A percentile compares a stretch with the other conserved stretches of the same genome.
Evolutionary conservation across 2,113 vertebrate genomes (phyloP).

Genomic region (Parus major): DNA sequence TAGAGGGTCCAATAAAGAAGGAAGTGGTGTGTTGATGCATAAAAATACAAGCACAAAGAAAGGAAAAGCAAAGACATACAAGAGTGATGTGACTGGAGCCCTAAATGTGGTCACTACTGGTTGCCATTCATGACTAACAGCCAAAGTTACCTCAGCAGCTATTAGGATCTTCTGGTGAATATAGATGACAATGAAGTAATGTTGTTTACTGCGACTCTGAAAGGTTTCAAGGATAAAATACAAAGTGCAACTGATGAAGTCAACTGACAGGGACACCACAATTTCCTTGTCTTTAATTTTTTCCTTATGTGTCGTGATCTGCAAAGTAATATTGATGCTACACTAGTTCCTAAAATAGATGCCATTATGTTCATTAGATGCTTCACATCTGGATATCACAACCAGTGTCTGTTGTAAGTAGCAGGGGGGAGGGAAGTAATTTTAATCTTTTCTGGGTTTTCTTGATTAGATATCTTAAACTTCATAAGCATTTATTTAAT

Average conservation of each 20-base stretch:
- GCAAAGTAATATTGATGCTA: neutral
- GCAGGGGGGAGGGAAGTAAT: neutral
- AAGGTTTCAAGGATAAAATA: slow-evolving; percentile 31
- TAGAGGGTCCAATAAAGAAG: neutral
- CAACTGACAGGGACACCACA: slow-evolving; percentile 31
- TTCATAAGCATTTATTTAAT: slow-evolving; percentile 57
- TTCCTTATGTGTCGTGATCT: slow-evolving; percentile 20
- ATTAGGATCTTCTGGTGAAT: slow-evolving; percentile 6
- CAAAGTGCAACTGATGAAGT: slow-evolving; percentile 29
- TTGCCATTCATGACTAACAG: neutral
- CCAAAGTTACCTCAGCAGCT: slow-evolving; percentile 21
- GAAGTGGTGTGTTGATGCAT: neutral
- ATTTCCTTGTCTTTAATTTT: slow-evolving; percentile 54
- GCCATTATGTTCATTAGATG: slow-evolving; percentile 46
- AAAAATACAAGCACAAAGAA: neutral
- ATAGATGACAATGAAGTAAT: neutral
- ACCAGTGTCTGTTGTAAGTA: slow-evolving; percentile 2
- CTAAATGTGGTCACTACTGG: neutral
- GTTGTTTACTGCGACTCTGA: slow-evolving; percentile 24
- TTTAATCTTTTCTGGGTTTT: slow-evolving; percentile 49
- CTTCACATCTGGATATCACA: slow-evolving; percentile 42
- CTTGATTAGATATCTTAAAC: slow-evolving; percentile 47
- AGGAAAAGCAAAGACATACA: neutral
- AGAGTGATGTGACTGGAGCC: neutral
- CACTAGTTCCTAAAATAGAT: slow-evolving; percentile 46